Evolutionary conservation across 2,113 vertebrate species (phyloP).

Genomic region (Hydropotes inermis): DNA sequence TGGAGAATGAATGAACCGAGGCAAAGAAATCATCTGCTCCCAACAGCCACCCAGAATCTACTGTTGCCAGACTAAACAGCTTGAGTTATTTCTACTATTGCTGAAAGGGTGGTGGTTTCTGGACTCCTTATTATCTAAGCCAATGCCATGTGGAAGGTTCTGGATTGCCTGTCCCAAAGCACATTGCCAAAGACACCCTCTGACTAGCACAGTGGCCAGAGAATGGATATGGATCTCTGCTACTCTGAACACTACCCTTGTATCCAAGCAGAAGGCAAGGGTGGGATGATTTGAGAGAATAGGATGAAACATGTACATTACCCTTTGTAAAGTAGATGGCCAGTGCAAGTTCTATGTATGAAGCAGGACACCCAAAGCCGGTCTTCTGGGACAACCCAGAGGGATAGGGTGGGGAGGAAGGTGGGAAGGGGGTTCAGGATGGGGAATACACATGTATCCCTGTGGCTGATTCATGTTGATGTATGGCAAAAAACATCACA

Average conservation of each 20-base stretch:
- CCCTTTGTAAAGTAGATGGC: neutral
- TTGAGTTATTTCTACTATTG: slow-evolving; percentile 21
- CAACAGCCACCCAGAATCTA: neutral
- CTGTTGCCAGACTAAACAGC: neutral
- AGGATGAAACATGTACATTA: neutral
- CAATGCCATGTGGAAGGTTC: neutral
- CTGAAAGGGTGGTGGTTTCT: neutral
- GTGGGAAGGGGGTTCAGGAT: neutral
- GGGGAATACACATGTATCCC: neutral
- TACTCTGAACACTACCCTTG: neutral
- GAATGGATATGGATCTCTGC: neutral
- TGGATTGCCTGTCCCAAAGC: neutral
- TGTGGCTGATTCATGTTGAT: neutral
- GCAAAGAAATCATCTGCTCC: neutral
- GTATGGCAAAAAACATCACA: neutral
- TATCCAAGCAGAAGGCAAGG: neutral
- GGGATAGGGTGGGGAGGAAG: neutral
- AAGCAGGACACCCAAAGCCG: neutral
- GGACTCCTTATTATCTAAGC: neutral
- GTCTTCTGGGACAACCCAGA: neutral
- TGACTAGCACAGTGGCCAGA: neutral
- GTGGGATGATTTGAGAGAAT: neutral
- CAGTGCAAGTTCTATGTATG: neutral
- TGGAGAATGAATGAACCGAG: neutral
- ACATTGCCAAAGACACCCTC: slow-evolving; percentile 1